Conservation (phyloP, 2,888 invertebrate species). For the Nysson spinosus region DNA sequence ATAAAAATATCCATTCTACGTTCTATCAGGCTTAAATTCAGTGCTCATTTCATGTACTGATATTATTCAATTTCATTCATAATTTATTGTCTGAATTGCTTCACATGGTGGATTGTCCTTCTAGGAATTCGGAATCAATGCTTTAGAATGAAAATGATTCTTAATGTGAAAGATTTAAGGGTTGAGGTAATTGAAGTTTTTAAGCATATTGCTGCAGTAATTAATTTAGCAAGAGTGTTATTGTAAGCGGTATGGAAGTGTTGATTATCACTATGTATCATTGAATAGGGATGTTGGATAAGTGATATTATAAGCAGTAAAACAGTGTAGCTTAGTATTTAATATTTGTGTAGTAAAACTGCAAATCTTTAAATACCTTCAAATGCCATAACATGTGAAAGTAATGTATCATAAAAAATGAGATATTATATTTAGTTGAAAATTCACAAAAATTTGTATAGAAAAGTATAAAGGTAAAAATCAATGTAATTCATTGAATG, state of each 20-base stretch:
- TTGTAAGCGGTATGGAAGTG: constrained; percentile 27
- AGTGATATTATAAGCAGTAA: constrained; percentile 41
- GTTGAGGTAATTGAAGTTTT: constrained; percentile 41
- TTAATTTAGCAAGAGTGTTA: constrained; percentile 24
- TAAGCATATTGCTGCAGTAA: too few relatives aligned
- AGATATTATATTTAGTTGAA: constrained; percentile 16
- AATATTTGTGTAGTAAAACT: constrained; percentile 43
- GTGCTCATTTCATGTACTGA: constrained; percentile 43
- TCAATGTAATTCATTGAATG: not conserved
- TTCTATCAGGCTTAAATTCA: constrained; percentile 58
- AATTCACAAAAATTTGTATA: constrained; percentile 2
- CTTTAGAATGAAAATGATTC: constrained; percentile 45
- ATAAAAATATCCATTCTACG: constrained; percentile 75
- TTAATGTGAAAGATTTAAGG: constrained; percentile 38
- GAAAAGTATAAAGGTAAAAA: constrained; percentile 15
- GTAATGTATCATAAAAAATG: constrained; percentile 29
- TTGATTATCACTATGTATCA: constrained; percentile 30
- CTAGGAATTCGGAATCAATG: constrained; percentile 56
- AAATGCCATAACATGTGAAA: constrained; percentile 42
- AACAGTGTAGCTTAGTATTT: constrained; percentile 37
- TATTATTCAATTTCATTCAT: constrained; percentile 58
- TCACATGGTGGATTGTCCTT: constrained; percentile 71
- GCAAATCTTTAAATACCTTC: constrained; percentile 34
- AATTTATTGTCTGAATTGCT: constrained; percentile 76
- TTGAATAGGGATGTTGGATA: constrained; percentile 36